Base-by-base conservation (phyloP, 2,888 invertebrate species). In the Horisme vitalbata region DNA sequence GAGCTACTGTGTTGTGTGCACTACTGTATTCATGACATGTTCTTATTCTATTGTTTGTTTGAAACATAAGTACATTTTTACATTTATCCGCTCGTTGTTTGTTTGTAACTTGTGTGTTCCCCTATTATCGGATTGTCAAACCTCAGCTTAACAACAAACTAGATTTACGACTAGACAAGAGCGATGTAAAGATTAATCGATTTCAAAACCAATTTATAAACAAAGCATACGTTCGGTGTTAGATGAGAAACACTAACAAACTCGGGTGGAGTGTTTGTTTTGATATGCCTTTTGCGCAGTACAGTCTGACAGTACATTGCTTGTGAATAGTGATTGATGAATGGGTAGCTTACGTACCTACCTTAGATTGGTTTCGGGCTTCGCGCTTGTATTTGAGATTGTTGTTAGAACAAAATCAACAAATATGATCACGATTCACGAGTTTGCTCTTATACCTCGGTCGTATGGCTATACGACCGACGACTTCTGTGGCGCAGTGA, bases 231-330 rank as follows among this genome's bases (percentile, higher is more conserved):
- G 37, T 30, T 51, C 26, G 20, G 6, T 41, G 41, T 52, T 41
- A 43, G 52, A 47, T 36, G 46, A 39, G 24, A 36, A 51, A 49
- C 46, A 32, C 45, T 49, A 45, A 53, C 43, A 41, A 48, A 44
- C 28, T 37, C n/a, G n/a, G n/a, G n/a, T 39, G 30, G 31, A 23
- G 24, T 41, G 38, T 43, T 46, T 51, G 51, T 53, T 51, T 53
- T 57, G 38, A 49, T 34, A 45, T 35, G 38, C 36, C 32, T 33
- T 39, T 41, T 45, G 49, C 49, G 45, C 48, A 35, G 41, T 34
- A 39, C 32, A 31, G 44, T 32, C 34, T 30, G 24, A 31, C 27
- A 20, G 11, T 38, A 34, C 44, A 39, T 49, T 49, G 49, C 41
- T 23, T 31, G 31, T 41, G 36, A 27, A 41, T 30, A 30, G 43